These are phyloP conservation scores for Cyphomyrus discorhynchus DNA, from an alignment of 2,113 vertebrate genomes.

Conservation along the genomic window DNA sequence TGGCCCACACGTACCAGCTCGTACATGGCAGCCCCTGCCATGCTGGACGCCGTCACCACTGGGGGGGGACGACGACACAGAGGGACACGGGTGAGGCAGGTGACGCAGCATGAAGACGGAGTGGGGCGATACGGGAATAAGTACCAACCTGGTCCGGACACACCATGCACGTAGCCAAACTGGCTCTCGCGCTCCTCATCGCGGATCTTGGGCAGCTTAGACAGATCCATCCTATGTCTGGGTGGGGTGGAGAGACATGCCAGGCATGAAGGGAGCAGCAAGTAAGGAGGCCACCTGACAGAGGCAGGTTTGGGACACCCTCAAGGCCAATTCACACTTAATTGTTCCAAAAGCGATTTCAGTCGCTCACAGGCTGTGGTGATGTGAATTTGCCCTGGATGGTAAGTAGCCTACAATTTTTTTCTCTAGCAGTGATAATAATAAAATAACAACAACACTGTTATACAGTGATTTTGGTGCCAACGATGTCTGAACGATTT, in stretches of 20 bases:
- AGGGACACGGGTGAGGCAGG: neutral
- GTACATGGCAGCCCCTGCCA: slow-evolving; percentile 98
- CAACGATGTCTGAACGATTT: too few species aligned
- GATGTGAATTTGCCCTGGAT: neutral
- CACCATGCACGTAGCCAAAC: slow-evolving; percentile 90
- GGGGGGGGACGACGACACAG: neutral
- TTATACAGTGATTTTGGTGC: too few species aligned
- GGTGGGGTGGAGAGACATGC: slow-evolving; percentile 28
- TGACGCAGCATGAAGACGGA: neutral
- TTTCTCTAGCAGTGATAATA: neutral
- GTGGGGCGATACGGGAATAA: neutral
- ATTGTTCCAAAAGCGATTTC: neutral
- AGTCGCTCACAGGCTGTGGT: neutral
- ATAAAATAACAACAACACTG: too few species aligned
- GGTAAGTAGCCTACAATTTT: neutral
- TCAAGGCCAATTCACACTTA: neutral
- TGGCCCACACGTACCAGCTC: slow-evolving; percentile 94
- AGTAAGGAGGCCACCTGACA: neutral
- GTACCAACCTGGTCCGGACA: slow-evolving; percentile 88
- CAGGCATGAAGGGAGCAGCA: neutral
- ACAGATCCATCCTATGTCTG: slow-evolving; percentile 79
- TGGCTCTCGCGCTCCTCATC: slow-evolving; percentile 84
- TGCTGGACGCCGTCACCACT: slow-evolving; percentile 90
- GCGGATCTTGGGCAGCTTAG: slow-evolving; percentile 84
- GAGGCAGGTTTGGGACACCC: too few species aligned